These are phyloP conservation scores for Trachelipus rathkii DNA, from an alignment of 1,140 invertebrate species.

Conservation along the genomic window DNA sequence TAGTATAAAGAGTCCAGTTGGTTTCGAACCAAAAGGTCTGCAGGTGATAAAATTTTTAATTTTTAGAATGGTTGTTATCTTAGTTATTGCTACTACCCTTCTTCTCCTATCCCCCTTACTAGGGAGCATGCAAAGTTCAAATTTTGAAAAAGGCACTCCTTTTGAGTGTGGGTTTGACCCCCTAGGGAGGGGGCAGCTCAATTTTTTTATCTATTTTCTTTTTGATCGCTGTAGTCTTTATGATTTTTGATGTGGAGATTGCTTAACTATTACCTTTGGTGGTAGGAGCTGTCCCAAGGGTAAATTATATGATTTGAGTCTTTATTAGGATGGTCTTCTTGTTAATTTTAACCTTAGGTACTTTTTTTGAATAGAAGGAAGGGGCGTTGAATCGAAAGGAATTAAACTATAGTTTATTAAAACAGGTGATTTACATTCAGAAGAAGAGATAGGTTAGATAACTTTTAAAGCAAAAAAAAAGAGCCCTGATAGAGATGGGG, in stretches of 20 bases:
- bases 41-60: constrained; percentile 55
- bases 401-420: too few species aligned
- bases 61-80: constrained; percentile 40
- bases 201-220: constrained; percentile 51
- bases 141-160: too few species aligned
- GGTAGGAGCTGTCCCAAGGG: background rate
- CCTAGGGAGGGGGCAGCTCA: constrained; percentile 54
- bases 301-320: too few species aligned
- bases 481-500: too few species aligned
- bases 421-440: too few species aligned
- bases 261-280: background rate
- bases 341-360: too few species aligned
- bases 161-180: constrained; percentile 58
- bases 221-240: constrained; percentile 25
- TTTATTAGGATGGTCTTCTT: too few species aligned
- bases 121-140: constrained; percentile 17
- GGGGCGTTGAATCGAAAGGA: too few species aligned
- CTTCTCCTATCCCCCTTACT: background rate
- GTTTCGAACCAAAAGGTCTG: constrained; percentile 39
- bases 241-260: constrained; percentile 26
- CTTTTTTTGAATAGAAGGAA: too few species aligned
- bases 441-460: too few species aligned
- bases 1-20: constrained; percentile 54
- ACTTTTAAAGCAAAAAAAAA: too few species aligned
- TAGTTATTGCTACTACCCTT: background rate